Conservation (phyloP, 2,113 vertebrate genomes). For the Oreochromis spilurus region DNA sequence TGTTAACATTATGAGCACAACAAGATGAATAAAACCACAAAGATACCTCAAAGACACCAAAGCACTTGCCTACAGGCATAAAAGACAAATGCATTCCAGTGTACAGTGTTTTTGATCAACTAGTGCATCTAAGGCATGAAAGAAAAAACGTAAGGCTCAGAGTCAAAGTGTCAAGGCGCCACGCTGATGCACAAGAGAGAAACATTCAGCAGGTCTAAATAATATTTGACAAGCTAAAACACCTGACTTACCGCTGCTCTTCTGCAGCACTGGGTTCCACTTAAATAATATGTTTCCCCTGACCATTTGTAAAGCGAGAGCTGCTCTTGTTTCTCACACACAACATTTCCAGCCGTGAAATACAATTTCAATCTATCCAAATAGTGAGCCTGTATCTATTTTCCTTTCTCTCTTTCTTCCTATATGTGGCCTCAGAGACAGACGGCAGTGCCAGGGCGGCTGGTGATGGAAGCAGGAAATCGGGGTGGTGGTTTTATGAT, state of each 20-base stretch:
- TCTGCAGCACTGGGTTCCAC: background rate
- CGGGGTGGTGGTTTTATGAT: background rate
- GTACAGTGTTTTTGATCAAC: background rate
- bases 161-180: background rate
- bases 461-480: background rate
- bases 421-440: background rate
- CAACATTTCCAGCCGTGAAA: conserved; percentile 31
- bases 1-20: background rate
- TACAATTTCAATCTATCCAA: conserved; percentile 31
- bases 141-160: background rate
- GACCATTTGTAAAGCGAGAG: background rate
- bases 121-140: background rate
- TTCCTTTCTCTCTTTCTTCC: background rate
- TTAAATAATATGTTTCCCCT: conserved; percentile 1
- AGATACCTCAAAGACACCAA: background rate
- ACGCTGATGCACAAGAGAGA: background rate
- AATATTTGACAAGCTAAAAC: conserved; percentile 9
- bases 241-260: conserved; percentile 2
- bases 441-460: background rate
- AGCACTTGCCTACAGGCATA: background rate
- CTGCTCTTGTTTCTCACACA: conserved; percentile 1
- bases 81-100: background rate
- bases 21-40: background rate
- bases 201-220: background rate
- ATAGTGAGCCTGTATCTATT: background rate